A percentile compares a stretch with the other conserved stretches of the same genome.
Conservation (phyloP, 1,140 invertebrate genomes). For the Trigoniulus corallinus region DNA sequence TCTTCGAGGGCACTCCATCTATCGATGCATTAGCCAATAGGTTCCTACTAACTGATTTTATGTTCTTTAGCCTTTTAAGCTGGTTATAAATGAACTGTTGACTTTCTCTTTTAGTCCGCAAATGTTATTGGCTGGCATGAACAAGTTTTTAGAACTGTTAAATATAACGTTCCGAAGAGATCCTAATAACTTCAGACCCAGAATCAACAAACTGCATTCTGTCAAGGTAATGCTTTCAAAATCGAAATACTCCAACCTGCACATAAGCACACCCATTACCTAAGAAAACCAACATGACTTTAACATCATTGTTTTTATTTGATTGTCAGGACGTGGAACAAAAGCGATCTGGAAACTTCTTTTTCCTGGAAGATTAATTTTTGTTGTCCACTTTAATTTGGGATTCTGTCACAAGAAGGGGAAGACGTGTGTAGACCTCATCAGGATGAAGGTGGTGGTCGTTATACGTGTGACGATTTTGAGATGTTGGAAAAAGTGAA, state of each 20-base stretch:
- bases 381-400: too few species aligned
- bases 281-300: not conserved
- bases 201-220: conserved; percentile 94
- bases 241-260: not conserved
- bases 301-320: conserved; percentile 21
- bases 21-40: conserved; percentile 71
- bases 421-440: too few species aligned
- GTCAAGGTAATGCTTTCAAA: conserved; percentile 52
- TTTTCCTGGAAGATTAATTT: conserved; percentile 84
- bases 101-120: conserved; percentile 44
- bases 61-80: not conserved
- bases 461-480: too few species aligned
- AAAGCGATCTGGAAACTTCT: conserved; percentile 91
- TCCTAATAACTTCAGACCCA: conserved; percentile 94
- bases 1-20: conserved; percentile 90
- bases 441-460: too few species aligned
- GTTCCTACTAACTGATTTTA: conserved; percentile 21
- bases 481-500: too few species aligned
- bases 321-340: conserved; percentile 75
- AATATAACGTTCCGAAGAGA: conserved; percentile 97
- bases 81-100: not conserved
- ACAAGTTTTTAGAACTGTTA: conserved; percentile 87
- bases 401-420: too few species aligned
- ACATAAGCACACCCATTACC: not conserved
- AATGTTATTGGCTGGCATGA: conserved; percentile 92